Base-by-base conservation (phyloP, 37 sponge, comb jelly and placozoan genomes). In the Beroe ovata region DNA sequence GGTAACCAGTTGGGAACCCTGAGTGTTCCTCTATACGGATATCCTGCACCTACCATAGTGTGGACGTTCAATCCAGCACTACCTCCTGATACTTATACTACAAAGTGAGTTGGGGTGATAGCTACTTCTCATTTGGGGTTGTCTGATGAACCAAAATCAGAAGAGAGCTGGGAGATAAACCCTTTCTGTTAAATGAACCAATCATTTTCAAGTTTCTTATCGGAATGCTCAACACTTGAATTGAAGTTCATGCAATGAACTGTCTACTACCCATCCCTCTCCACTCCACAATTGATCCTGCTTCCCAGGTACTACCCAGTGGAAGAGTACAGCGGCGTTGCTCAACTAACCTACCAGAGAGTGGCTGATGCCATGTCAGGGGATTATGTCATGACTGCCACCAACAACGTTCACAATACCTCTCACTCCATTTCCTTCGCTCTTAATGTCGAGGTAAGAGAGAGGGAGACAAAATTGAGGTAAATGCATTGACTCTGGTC, bases 1-100 rank as follows among this genome's bases (percentile, higher is more conserved):
- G 36, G 38, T 29, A 34, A 34, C 71, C 71, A 69, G 71, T 6
- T 69, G 38, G 71, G 71, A 8, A 34, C 38, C 71, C 71, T 69
- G 26, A 36, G 3, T 36, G 71, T 69, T 8, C 71, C 71, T 14
- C 36, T 69, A 6, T 69, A 69, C 71, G 71, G 71, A 14, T 69
- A 36, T 38, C 71, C 71, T 20, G 20, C 20, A 8, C 71, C 71
- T 38, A 69, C 36, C 71, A 69, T 69, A 8, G 25, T 8, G 1
- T 69, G 71, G 71, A 29, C 38, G 14, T 36, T 19, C 18, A 29
- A 69, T 38, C 38, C 38, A 2, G 30, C 26, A 35, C 18, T 19
- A 11, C 71, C 25, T 6, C 3, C 30, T 6, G 20, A 25, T 23
- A 47, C 54, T 47, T 47, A 47, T 11, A 47, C 6, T 47, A 47